Base-by-base conservation (phyloP, 2,797 vertebrate genomes). In the Oreonectes daqikongensis region DNA sequence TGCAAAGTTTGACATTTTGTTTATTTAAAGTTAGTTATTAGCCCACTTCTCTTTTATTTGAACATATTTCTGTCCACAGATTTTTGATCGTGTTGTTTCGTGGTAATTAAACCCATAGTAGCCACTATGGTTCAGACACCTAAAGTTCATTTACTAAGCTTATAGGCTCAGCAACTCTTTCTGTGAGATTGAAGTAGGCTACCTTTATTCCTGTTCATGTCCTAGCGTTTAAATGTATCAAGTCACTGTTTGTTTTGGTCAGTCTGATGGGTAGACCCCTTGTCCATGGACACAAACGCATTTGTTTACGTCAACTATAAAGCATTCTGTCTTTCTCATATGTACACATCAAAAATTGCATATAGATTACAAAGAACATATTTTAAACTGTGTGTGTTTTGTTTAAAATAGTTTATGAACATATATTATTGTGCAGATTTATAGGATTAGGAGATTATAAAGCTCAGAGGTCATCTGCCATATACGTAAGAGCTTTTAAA, bases 261-360 rank as follows among this genome's bases (percentile, higher is more conserved):
- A 65, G 22, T 48, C 57, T 67, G n/a, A 46, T 50, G 55, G 63
- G 22, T 77, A 70, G 26, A 67, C 66, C 61, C n/a, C 67, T 76
- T 61, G 59, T 42, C 42, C 75, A 57, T 52, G 32, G 65, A 61
- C 67, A 76, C 53, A 69, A 46, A 79, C 42, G 40, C 79, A 65
- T 82, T 84, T 90, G 87, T 90, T 90, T 91, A 88, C 84, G 88
- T 75, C 81, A 72, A 52, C 26, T 48, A 46, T 67, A 55, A 48
- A 75, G 65, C 64, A 70, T 63, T 70, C 32, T 44, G 57, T 60
- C 55, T 50, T 26, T 71, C 55, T 71, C 48, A 9, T 35, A 52
- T 22, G 44, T 44, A 66, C 48, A 75, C 26, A 68, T 35, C 15
- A n/a, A 20, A 48, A 35, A n/a, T 7, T 52, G 17, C 9, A 35